A percentile compares a stretch with the other conserved stretches of the same genome.
Evolutionary conservation across 2,888 invertebrate species (phyloP).

Genomic region (Biston stratarius): DNA sequence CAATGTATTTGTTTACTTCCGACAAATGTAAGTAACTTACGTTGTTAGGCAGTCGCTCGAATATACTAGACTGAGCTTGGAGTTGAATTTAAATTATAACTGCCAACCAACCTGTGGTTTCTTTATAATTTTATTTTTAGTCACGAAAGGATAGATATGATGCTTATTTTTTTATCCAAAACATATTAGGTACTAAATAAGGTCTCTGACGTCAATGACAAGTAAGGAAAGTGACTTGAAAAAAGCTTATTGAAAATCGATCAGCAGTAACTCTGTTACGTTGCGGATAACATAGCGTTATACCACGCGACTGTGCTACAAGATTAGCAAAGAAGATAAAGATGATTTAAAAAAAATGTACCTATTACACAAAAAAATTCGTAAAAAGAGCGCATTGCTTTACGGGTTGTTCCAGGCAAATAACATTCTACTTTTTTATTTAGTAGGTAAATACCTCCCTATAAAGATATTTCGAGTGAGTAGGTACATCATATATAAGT

Average conservation of each 20-base stretch:
- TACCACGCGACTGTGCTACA: slow-evolving; percentile 26
- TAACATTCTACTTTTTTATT: not conserved
- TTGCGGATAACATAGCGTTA: slow-evolving; percentile 64
- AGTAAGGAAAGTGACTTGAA: slow-evolving; percentile 1
- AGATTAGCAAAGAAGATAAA: not conserved
- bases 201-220: not conserved
- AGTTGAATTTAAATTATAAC: too few relatives aligned
- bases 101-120: too few relatives aligned
- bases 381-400: not conserved
- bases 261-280: slow-evolving; percentile 44
- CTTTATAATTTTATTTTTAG: not conserved
- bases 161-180: too few relatives aligned
- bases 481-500: too few relatives aligned
- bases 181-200: not conserved
- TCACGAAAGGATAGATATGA: too few relatives aligned
- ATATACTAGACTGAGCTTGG: not conserved
- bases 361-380: not conserved
- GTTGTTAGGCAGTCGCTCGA: not conserved
- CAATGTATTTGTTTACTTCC: slow-evolving; percentile 29
- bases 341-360: not conserved
- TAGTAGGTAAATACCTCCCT: too few relatives aligned
- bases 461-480: too few relatives aligned
- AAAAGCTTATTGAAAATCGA: slow-evolving; percentile 33
- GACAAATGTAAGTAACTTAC: slow-evolving; percentile 12
- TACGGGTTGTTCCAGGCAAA: not conserved